phyloP scores from a whole-genome alignment of 2,888 invertebrate species.

The Stenchaetothrips biformis region DNA sequence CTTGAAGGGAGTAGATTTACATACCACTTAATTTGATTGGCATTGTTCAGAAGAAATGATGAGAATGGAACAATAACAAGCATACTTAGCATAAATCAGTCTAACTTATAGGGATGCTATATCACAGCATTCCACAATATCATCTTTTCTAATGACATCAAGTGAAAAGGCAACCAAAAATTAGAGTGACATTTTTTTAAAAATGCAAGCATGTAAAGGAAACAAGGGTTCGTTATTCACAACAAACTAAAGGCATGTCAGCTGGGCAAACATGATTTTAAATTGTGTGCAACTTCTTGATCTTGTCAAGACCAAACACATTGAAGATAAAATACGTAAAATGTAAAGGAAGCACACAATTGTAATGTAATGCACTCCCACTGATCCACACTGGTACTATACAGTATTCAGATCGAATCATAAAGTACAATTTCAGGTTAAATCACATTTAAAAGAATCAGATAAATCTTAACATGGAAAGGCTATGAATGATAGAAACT shows the following conservation, averaged over 20 bases:
- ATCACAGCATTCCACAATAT: background rate
- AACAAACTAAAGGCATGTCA: background rate
- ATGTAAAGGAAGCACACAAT: too few relatives aligned
- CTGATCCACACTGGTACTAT: background rate
- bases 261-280: background rate
- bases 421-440: background rate
- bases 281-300: background rate
- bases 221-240: background rate
- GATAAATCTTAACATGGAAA: background rate
- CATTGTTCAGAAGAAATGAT: too few relatives aligned
- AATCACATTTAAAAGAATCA: background rate
- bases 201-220: background rate
- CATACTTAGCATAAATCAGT: background rate
- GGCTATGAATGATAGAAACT: background rate
- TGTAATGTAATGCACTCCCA: too few relatives aligned
- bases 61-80: background rate
- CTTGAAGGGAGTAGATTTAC: too few relatives aligned
- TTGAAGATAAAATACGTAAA: background rate
- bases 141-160: background rate
- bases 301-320: background rate
- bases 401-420: background rate
- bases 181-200: background rate
- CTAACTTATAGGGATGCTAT: background rate
- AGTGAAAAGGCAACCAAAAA: background rate
- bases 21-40: too few relatives aligned